Base-by-base conservation (phyloP, 2,888 invertebrate genomes). In the Prosopocoilus inquinatus region DNA sequence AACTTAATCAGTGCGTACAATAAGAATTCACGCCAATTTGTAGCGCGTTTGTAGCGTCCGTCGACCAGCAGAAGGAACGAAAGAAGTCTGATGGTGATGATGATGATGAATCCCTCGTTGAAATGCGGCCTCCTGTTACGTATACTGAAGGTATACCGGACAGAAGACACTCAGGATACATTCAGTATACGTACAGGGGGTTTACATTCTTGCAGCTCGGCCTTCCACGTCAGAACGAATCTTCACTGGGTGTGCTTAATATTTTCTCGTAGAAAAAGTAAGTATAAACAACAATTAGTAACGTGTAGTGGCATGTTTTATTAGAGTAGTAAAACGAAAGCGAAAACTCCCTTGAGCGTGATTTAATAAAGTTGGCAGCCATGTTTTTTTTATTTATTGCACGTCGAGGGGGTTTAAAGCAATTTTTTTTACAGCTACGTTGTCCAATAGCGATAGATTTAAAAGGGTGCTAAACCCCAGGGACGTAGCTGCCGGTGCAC, bases 61-160 rank as follows among this genome's bases (percentile, higher is more conserved):
- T 41, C 38, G 15, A 32, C 9, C 33, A 44, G 50, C 35, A 15
- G 8, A 9, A 13, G n/a, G 9, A 13, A 50, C 9, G 3, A 28
- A 28, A 28, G 20, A 28, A 28, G 20, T 28, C 55, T 35, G 50
- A 20, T 16, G 47, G 4, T 13, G 54, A 59, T 38, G 57, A 46
- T 50, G 47, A 8, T 13, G 54, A 59, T 38, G 57, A 46, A 48
- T 28, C 86, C 73, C 78, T 86, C 78, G 76, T 78, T 81, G 92
- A 69, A 75, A 74, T 93, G 91, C 87, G 87, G 88, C 90, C 92
- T 93, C 94, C 92, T 94, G 94, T 94, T 94, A 95, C 94, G 94
- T 95, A 95, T 95, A 94, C 94, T 93, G 93, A 94, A 94, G 94
- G 94, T 95, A 95, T 94, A 94, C 94, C 94, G 94, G 94, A 94